A percentile compares a stretch with the other conserved stretches of the same genome.
Evolutionary conservation across 2,888 invertebrate genomes (phyloP).

Genomic region (Pinctada fucata): DNA sequence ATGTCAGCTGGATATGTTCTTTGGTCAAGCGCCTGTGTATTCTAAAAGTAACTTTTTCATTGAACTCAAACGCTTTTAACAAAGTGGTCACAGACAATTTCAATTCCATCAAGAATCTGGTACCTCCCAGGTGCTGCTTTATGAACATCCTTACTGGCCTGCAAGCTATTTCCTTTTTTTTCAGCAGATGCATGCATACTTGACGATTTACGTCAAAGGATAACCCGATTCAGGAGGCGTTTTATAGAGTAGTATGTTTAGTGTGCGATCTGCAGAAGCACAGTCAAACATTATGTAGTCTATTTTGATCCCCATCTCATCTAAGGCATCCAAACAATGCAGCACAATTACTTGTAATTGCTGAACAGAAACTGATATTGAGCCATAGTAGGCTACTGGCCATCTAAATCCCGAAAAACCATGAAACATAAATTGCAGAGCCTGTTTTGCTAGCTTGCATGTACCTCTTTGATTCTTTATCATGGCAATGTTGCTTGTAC

Average conservation of each 20-base stretch:
- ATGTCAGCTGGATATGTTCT: conserved; percentile 29
- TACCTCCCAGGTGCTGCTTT: conserved; percentile 24
- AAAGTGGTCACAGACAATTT: conserved; percentile 37
- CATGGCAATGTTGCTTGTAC: conserved; percentile 25
- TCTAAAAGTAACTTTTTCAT: conserved; percentile 30
- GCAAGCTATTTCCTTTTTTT: conserved; percentile 41
- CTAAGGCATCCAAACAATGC: conserved; percentile 42
- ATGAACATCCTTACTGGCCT: conserved; percentile 30
- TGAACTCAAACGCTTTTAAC: conserved; percentile 31
- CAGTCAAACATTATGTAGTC: conserved; percentile 49
- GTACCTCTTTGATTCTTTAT: conserved; percentile 31
- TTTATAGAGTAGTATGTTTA: conserved; percentile 32
- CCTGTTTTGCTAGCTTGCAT: conserved; percentile 39
- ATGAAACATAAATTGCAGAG: conserved; percentile 41
- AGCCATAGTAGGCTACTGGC: conserved; percentile 46
- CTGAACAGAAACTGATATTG: conserved; percentile 34
- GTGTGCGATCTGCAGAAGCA: conserved; percentile 42
- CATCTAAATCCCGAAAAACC: conserved; percentile 40
- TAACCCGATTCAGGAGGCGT: not conserved
- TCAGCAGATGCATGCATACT: conserved; percentile 35
- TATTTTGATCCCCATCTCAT: conserved; percentile 38
- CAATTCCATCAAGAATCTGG: conserved; percentile 17
- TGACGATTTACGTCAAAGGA: conserved; percentile 26
- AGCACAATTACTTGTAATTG: conserved; percentile 40
- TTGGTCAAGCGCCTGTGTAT: conserved; percentile 32